Evolutionary conservation across 2,797 vertebrate species (phyloP), one percentile per base, ranked within the genome.

Genomic region (Otolemur crassicaudatus): DNA sequence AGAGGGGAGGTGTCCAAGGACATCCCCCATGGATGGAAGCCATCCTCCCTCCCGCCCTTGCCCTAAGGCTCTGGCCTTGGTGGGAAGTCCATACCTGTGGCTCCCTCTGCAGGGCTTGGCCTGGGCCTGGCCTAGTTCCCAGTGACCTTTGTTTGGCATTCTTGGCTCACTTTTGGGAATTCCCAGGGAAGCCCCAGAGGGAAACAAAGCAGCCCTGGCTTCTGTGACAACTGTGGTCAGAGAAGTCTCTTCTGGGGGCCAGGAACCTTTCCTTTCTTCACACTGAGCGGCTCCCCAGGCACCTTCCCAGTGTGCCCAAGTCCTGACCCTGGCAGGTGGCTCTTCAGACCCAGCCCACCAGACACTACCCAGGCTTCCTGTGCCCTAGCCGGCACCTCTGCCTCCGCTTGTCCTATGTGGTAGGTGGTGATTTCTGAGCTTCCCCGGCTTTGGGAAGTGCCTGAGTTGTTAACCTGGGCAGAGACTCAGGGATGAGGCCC

Each of bases 111-210:
- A 17, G 46, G 34, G 37, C 58, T 90, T 11, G 73, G 37, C 70
- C 83, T 10, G 92, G 65, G 83, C 27, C 60, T 5, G 85, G 67
- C 65, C 90, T 87, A 86, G 40, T 67, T 94, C 91, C 86, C 3
- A 5, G 4, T 93, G 96, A 90, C 96, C 92, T 97, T 91, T 96
- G 95, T 94, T 79, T 65, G 1, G 80, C 88, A 85, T 95, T 97
- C 95, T 97, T 96, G 96, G 96, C 96, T 94, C 87, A 40, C 84
- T 97, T 92, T 72, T 92, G 95, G 96, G 96, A 87, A 95, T 97
- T 95, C 96, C 96, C 23, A 95, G 97, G 97, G 94, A 97, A 95
- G 92, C 94, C 97, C 96, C 92, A 60, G 93, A 95, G 94, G 93
- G 88, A 92, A 87, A 95, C 88, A 89, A 92, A 92, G 94, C 88